A percentile compares a stretch with the other conserved stretches of the same genome.
Evolutionary conservation across 1,140 invertebrate species (phyloP).

Genomic region (Trichonephila inaurata): DNA sequence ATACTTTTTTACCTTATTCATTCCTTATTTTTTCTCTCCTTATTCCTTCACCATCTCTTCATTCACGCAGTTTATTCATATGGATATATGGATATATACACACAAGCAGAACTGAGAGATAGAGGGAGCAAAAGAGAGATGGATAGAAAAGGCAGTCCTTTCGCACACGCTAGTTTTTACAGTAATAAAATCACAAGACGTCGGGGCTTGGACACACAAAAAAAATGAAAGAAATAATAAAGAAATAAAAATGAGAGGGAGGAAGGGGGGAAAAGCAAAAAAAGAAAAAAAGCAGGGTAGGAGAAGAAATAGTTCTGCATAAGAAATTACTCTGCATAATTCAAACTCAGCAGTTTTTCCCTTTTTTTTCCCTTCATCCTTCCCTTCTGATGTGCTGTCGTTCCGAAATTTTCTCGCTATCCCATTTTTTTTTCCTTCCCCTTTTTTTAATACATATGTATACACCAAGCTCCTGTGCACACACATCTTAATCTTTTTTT

Average conservation of each 20-base stretch:
- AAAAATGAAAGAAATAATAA: background rate
- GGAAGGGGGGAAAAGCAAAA: background rate
- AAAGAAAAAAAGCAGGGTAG: constrained; percentile 8
- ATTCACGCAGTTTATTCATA: constrained; percentile 69
- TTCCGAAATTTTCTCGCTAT: constrained; percentile 53
- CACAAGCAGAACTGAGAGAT: background rate
- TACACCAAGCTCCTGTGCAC: constrained; percentile 53
- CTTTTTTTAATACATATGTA: constrained; percentile 63
- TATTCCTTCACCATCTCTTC: background rate
- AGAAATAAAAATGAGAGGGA: background rate
- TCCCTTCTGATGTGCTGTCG: constrained; percentile 11
- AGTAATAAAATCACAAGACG: constrained; percentile 76
- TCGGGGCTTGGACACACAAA: background rate
- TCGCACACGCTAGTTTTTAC: constrained; percentile 66
- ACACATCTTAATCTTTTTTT: constrained; percentile 70
- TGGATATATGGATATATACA: constrained; percentile 40
- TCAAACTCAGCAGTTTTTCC: constrained; percentile 74
- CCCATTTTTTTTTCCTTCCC: constrained; percentile 50
- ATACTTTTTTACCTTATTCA: constrained; percentile 45
- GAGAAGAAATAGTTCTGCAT: constrained; percentile 68
- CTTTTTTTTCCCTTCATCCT: background rate
- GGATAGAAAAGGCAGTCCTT: background rate
- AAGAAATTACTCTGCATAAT: constrained; percentile 77
- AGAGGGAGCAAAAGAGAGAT: background rate
- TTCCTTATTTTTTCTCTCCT: background rate